A percentile compares a stretch with the other conserved stretches of the same genome.
phyloP scores from a whole-genome alignment of 2,113 vertebrate species.

The Ictalurus punctatus region DNA sequence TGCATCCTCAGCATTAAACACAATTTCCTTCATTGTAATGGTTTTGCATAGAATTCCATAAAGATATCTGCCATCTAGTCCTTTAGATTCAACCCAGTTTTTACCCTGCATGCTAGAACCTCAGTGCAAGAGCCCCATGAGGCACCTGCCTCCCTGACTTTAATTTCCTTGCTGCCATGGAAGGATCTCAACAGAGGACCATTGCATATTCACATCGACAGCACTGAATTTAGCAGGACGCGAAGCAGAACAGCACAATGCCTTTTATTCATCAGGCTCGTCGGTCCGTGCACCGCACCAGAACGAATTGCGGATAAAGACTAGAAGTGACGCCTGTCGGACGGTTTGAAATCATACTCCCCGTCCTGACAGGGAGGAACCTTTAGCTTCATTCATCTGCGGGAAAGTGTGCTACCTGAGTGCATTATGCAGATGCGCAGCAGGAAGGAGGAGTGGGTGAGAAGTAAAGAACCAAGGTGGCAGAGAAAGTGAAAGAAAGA shows the following conservation, averaged over 20 bases:
- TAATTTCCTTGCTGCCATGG: constrained; percentile 28
- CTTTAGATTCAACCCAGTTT: background rate
- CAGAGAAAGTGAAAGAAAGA: background rate
- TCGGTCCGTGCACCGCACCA: constrained; percentile 12
- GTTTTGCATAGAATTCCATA: background rate
- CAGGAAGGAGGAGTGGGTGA: constrained; percentile 30
- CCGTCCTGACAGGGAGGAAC: constrained; percentile 41
- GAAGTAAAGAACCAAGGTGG: constrained; percentile 29
- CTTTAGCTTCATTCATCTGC: constrained; percentile 50
- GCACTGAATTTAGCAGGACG: constrained; percentile 50
- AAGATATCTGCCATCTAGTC: background rate
- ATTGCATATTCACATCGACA: constrained; percentile 52
- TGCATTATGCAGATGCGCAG: constrained; percentile 45
- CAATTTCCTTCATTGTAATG: background rate
- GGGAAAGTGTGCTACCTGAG: constrained; percentile 35
- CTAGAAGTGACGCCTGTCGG: constrained; percentile 55
- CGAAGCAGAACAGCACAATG: constrained; percentile 55
- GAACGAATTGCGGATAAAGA: constrained; percentile 55
- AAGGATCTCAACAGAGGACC: constrained; percentile 32
- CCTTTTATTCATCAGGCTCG: constrained; percentile 53
- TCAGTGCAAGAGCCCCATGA: constrained; percentile 20
- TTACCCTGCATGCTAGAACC: constrained; percentile 3
- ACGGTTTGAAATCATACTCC: constrained; percentile 56
- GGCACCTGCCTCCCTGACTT: constrained; percentile 38
- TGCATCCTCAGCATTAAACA: background rate